Evolutionary conservation across 1,140 invertebrate genomes (phyloP), one percentile per base, ranked within the genome.

Genomic region (Papilio helenus): DNA sequence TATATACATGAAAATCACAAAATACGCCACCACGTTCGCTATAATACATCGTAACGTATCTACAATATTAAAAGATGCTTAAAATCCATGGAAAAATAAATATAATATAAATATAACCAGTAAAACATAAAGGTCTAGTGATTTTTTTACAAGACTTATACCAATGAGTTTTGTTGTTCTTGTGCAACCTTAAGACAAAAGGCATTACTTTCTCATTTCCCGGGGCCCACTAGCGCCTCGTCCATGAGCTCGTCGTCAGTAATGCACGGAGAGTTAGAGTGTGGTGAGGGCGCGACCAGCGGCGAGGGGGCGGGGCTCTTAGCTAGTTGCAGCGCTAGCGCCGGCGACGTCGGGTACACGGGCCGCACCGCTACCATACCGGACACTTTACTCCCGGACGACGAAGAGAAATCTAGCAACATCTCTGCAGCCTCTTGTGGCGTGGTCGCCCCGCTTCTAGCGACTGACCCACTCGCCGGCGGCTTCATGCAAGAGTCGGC

Each of bases 201-300:
- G 16, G 34, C 46, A 76, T 14, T 76, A 34, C 26, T 5, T 51
- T 71, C 42, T 95, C 87, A 95, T 89, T 95, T 95, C 9, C 97
- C 93, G 23, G 97, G 94, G 68, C 97, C 97, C 46, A 97, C 97
- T 26, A 98, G 93, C 1, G 97, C 97, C 88, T 98, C 98, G 89
- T 98, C 98, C 97, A 98, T 98, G 2, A 98, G 95, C 86, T 98
- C 98, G 90, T 98, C 98, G 86, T 98, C 98, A 79, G 97, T 98
- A 79, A 97, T 97, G 83, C 96, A 97, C 7, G 98, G 97, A 2
- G 97, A 98, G 51, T 96, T 96, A 5, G 97, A 97, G 86, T 97
- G 97, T 3, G 97, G 97, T 9, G 97, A 97, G 1, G 96, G 95
- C 3, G 96, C 95, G 18, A 97, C 95, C 12, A 97, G 90, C 0